Base-by-base conservation (phyloP, 2,113 vertebrate genomes). In the Dascyllus trimaculatus region DNA sequence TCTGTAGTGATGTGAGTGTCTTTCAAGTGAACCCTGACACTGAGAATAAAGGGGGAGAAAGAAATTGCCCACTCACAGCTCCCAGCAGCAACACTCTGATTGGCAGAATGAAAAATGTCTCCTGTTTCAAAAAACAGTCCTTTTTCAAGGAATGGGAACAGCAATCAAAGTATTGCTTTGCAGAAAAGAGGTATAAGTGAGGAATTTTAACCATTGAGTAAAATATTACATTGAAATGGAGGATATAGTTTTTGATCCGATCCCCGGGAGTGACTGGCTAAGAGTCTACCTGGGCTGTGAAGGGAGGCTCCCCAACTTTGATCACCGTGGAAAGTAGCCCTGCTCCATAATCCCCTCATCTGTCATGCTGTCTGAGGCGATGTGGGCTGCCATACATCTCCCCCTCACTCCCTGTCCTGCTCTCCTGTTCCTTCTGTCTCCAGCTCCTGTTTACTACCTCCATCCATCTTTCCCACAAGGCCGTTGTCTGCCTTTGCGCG, bases 311-410 rank as follows among this genome's bases (percentile, higher is more conserved):
- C 73, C 76, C 26, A 84, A 86, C 70, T 92, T 89, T 91, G 90
- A 93, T 92, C 88, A 88, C 72, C 49, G 81, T 82, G 85, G 86
- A 86, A 85, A 90, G 89, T 74, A 78, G 88, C 88, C 89, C 71
- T 81, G 85, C 79, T 71, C 80, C 62, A 77, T 90, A 91, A 89
- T 91, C 86, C 82, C 83, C 79, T 90, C 93, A 92, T 93, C 89
- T 86, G 90, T 93, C 93, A 93, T 91, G 81, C 86, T 92, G 93
- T 93, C 91, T 60, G 70, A 66, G 72, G 45, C 61, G 29, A 90
- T 93, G 85, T 81, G 67, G 48, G 64, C 76, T 25, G 70, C 90
- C 88, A 93, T 93, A 86, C 85, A 90, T 93, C 90, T 92, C 84
- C 58, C 83, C 69, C 63, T 76, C 87, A 48, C 82, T 38, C 62